phyloP scores from a whole-genome alignment of 1,140 invertebrate species.

The Caenorhabditis remanei region DNA sequence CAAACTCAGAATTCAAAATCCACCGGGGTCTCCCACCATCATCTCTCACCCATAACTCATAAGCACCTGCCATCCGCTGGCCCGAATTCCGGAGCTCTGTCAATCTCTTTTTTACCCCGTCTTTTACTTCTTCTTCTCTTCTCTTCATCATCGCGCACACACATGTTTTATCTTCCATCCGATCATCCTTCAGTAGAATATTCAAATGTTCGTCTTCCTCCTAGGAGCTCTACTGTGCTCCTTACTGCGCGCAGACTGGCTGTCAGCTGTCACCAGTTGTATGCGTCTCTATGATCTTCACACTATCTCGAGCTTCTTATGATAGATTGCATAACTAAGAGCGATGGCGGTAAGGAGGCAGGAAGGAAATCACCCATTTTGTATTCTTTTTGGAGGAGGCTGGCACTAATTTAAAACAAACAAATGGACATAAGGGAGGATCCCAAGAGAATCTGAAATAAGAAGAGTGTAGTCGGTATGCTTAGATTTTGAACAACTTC shows the following conservation, averaged over 20 bases:
- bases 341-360: constrained; percentile 33
- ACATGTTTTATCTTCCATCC: constrained; percentile 15
- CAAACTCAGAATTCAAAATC: no score
- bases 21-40: neutral
- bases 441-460: neutral
- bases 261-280: constrained; percentile 28
- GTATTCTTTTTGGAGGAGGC: constrained; percentile 23
- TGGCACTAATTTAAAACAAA: neutral
- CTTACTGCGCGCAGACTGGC: constrained; percentile 35
- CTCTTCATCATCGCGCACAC: constrained; percentile 46
- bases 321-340: constrained; percentile 53
- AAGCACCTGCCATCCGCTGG: constrained; percentile 44
- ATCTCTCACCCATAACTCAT: constrained; percentile 34
- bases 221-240: constrained; percentile 31
- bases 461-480: neutral
- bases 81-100: constrained; percentile 44
- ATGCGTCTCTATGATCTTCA: neutral
- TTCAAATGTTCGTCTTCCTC: constrained; percentile 25
- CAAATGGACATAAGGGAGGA: neutral
- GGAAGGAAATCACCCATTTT: constrained; percentile 24
- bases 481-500: no score
- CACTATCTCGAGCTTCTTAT: constrained; percentile 50
- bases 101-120: neutral
- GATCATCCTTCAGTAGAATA: constrained; percentile 2
- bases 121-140: neutral